Evolutionary conservation across 2,797 vertebrate genomes (phyloP), one percentile per base, ranked within the genome.

Genomic region (Manis pentadactyla): DNA sequence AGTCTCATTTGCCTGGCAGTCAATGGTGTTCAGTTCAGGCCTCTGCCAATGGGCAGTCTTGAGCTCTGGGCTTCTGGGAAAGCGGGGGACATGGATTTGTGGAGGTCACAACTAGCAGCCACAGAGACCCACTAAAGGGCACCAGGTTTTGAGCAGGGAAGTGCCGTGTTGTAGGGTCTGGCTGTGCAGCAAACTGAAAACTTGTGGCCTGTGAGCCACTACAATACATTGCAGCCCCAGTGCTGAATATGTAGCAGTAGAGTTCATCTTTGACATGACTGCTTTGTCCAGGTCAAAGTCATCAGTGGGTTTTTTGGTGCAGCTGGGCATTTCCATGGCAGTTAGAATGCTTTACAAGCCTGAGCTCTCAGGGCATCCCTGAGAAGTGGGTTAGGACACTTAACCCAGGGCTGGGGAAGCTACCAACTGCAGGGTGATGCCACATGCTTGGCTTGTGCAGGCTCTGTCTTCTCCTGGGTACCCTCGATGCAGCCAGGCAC

Each of bases 171-270:
- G 15, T 37, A 95, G 31, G 29, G 37, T 87, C 59, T 92, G 27
- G n/a, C 90, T 89, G 53, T 39, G 75, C 57, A 78, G 46, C 23
- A 89, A 63, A 93, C 39, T 87, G 83, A 68, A 94, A 96, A 55
- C 53, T 11, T 74, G 75, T 63, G 49, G 8, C 19, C 55, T 87
- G 39, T 61, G 49, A 69, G 74, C 34, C 29, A 8, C 51, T 63
- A 9, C 8, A 23, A 17, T 77, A 57, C n/a, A 5, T 61, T 66
- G 23, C 0, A 1, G 39, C 12, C 53, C 15, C 37, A 31, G 21
- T 5, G 34, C 51, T 74, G 84, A 71, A 27, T 19, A 31, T 25
- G 61, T 21, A 42, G 23, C 49, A 31, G 31, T 59, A 42, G 61
- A 39, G 25, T 73, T n/a, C 34, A 57, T 87, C 34, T 78, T 85